Percentiles rank a stretch among this genome's conserved stretches.
These are phyloP conservation scores for Stenoptilia bipunctidactyla DNA, from an alignment of 2,888 invertebrate genomes.

Conservation along the genomic window DNA sequence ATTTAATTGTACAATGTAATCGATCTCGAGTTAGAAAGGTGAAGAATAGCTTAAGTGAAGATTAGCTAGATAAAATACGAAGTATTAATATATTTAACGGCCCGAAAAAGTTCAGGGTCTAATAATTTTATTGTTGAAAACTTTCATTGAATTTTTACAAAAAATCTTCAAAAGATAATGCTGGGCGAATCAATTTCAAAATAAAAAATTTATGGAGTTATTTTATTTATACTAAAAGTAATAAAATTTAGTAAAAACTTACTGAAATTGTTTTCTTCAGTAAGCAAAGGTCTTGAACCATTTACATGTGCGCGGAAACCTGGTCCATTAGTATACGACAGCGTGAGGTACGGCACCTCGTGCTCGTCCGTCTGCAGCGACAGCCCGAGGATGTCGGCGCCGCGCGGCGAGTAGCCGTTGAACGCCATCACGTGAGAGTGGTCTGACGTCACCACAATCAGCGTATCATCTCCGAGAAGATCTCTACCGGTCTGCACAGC, in stretches of 20 bases:
- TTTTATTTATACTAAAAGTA: not conserved
- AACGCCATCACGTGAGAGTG: constrained; percentile 80
- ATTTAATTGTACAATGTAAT: too few species aligned
- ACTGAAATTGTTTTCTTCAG: not conserved
- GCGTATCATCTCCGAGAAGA: constrained; percentile 69
- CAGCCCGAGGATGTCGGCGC: constrained; percentile 30
- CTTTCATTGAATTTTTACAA: too few species aligned
- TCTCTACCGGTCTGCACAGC: constrained; percentile 60
- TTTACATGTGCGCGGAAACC: constrained; percentile 34
- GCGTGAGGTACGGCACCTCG: constrained; percentile 53
- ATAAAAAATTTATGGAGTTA: too few species aligned
- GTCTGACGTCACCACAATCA: constrained; percentile 82
- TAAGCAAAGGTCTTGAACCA: not conserved
- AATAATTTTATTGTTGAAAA: too few species aligned
- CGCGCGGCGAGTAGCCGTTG: constrained; percentile 75
- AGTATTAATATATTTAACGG: too few species aligned
- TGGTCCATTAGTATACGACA: constrained; percentile 71
- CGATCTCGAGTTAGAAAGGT: too few species aligned
- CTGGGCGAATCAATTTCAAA: too few species aligned
- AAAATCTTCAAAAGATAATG: too few species aligned
- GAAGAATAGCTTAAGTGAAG: too few species aligned
- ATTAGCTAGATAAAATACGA: too few species aligned
- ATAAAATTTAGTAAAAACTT: not conserved
- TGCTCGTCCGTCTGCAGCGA: constrained; percentile 39
- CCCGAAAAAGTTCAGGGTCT: too few species aligned